Percentiles rank a stretch among this genome's conserved stretches.
Evolutionary conservation across 2,888 invertebrate species (phyloP).

Genomic region (Zhuqinia jingwanae): DNA sequence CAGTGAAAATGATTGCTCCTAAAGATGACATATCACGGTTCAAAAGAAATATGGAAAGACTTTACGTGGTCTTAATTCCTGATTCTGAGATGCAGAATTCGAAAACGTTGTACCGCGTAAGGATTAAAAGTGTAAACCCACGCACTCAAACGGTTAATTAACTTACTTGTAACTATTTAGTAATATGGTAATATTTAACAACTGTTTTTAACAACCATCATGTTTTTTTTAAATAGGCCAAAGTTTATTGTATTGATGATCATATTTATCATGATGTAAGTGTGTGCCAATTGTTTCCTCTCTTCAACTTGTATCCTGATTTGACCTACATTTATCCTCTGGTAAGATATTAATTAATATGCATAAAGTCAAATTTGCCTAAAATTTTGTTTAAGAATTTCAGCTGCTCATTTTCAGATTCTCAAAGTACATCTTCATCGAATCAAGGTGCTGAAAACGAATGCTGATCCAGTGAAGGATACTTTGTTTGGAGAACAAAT

Average conservation of each 20-base stretch:
- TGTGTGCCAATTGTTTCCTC: background rate
- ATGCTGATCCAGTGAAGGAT: background rate
- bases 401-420: no score
- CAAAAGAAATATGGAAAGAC: background rate
- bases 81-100: background rate
- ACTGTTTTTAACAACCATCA: no score
- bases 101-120: background rate
- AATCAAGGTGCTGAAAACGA: background rate
- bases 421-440: background rate
- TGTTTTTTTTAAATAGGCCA: background rate
- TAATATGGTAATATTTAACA: background rate
- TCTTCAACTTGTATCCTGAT: slow-evolving; percentile 30
- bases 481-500: background rate
- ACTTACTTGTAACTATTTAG: background rate
- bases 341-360: slow-evolving; percentile 4
- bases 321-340: slow-evolving; percentile 11
- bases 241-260: slow-evolving; percentile 29
- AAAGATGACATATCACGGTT: background rate
- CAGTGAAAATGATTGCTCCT: background rate
- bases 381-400: no score
- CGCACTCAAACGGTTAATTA: background rate
- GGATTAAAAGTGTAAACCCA: background rate
- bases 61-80: slow-evolving; percentile 5
- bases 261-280: background rate
- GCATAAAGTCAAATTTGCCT: background rate